Base-by-base conservation (phyloP, 2,797 vertebrate species). In the Orestias chungarensis region DNA sequence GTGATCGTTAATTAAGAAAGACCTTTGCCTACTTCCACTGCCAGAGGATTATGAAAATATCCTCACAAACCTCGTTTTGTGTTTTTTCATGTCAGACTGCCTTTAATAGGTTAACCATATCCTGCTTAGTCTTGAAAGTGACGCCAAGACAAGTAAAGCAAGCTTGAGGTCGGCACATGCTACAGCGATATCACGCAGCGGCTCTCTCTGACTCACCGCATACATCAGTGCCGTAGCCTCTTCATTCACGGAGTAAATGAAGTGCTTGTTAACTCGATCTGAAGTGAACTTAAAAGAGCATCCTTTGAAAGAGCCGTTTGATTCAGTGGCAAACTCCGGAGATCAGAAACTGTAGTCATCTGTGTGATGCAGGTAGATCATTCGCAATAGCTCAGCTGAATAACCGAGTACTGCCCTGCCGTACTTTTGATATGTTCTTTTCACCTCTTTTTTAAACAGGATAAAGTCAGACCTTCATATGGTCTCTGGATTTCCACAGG, bases 1-100 rank as follows among this genome's bases (percentile, higher is more conserved):
- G 86, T 83, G 82, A 81, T 23, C 55, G 82, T 84, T 85, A 83
- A 90, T 91, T 83, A 88, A 84, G 82, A 10, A 86, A 61, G 77
- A 85, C 82, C 78, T 66, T 82, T 83, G 69, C 49, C 76, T 67
- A 23, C 73, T 75, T 71, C 69, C 65, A 29, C 64, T 46, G 42
- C 29, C 38, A 18, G 27, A 27, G 10, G n/a, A 47, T 66, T 20
- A 40, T 47, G 35, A 71, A 52, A 54, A 33, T 11, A 27, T 33
- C 3, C 6, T 54, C 23, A 7, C 20, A 40, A 5, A 10, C 20
- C 33, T 33, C 17, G 43, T 52, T 66, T 15, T 27, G 18, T 27
- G 29, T 15, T 9, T 1, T 50, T 65, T 67, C 15, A 43, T 23
- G 57, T 49, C 14, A 7, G 23, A 12, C 12, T 29, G 27, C 10